Percentiles rank a stretch among this genome's conserved stretches.
Conservation (phyloP, 2,888 invertebrate genomes). For the Melikaiella ostensackeni region DNA sequence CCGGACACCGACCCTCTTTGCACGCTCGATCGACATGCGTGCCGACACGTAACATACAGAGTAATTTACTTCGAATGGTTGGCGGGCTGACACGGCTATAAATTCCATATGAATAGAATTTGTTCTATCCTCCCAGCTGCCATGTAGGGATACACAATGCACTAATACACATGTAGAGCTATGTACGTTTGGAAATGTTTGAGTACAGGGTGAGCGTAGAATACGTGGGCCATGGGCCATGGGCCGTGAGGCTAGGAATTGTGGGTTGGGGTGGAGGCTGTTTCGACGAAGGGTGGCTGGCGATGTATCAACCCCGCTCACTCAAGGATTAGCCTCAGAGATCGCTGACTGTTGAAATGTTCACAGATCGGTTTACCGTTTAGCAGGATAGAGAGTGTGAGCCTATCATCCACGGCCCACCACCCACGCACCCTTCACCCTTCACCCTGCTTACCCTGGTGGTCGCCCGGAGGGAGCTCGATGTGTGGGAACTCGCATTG, state of each 20-base stretch:
- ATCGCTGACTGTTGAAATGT: conserved; percentile 76
- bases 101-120: conserved; percentile 55
- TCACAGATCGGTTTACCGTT: conserved; percentile 77
- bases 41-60: conserved; percentile 43
- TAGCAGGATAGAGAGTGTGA: conserved; percentile 75
- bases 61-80: conserved; percentile 49
- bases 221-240: conserved; percentile 46
- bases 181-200: conserved; percentile 45
- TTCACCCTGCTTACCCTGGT: conserved; percentile 54
- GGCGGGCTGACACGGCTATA: conserved; percentile 40
- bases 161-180: conserved; percentile 45
- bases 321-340: conserved; percentile 75
- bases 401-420: conserved; percentile 60
- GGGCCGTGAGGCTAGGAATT: too few relatives aligned
- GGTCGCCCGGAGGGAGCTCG: conserved; percentile 52
- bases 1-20: conserved; percentile 28
- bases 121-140: conserved; percentile 48
- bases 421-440: conserved; percentile 52
- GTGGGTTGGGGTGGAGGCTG: conserved; percentile 46
- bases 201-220: conserved; percentile 26
- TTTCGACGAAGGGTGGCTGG: conserved; percentile 54
- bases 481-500: conserved; percentile 80
- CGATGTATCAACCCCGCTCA: conserved; percentile 73
- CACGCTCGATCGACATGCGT: conserved; percentile 54
- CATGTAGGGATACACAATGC: conserved; percentile 48